Conservation (phyloP, 2,888 invertebrate species). For the Chloroclysta siterata region DNA sequence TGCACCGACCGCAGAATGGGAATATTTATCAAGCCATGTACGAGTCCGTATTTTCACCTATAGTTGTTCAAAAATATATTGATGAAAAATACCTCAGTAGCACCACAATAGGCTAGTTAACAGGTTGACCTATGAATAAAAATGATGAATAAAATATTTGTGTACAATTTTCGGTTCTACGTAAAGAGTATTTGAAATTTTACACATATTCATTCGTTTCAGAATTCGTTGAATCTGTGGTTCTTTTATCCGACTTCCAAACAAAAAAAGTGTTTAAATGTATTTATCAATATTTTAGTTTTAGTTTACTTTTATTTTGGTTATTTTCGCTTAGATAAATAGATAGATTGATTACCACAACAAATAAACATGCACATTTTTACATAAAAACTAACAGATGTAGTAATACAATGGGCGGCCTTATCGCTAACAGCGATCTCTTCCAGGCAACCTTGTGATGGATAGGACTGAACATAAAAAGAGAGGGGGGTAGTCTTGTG, state of each 20-base stretch:
- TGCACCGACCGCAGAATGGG: constrained; percentile 72
- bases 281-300: no score
- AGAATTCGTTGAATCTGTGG: not conserved
- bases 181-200: not conserved
- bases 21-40: constrained; percentile 72
- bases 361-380: no score
- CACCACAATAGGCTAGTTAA: constrained; percentile 21
- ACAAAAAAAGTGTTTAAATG: no score
- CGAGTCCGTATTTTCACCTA: constrained; percentile 60
- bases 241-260: not conserved
- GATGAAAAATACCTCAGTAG: constrained; percentile 17
- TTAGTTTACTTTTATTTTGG: no score
- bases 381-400: no score
- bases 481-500: no score
- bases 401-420: no score
- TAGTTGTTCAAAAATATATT: constrained; percentile 15
- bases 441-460: no score
- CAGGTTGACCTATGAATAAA: constrained; percentile 17
- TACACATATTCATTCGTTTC: not conserved
- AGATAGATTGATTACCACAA: no score
- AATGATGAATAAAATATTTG: constrained; percentile 6
- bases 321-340: no score
- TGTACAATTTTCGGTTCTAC: not conserved
- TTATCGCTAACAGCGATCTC: no score
- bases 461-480: no score